Conservation (phyloP, 1,140 invertebrate genomes). For the Periplaneta americana region DNA sequence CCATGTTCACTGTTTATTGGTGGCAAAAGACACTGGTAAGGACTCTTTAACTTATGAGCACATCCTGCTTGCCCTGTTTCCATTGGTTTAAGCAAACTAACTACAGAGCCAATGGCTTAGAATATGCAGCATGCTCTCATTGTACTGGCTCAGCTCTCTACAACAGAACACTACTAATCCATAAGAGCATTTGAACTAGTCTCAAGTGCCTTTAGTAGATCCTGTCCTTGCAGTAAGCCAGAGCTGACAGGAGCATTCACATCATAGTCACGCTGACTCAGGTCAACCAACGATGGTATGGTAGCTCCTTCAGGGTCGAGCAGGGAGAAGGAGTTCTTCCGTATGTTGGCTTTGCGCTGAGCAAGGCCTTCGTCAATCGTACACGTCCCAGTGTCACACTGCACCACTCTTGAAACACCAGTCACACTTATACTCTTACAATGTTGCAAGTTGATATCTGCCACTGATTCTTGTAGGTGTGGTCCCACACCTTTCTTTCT, state of each 20-base stretch:
- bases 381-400: neutral
- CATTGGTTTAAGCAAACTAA: too few species aligned
- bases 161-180: neutral
- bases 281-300: slow-evolving; percentile 40
- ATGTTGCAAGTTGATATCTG: neutral
- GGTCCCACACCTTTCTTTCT: neutral
- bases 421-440: neutral
- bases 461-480: neutral
- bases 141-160: neutral
- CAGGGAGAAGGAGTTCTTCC: slow-evolving; percentile 36
- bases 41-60: neutral
- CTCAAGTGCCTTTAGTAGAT: slow-evolving; percentile 46
- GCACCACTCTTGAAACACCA: neutral
- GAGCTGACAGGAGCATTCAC: slow-evolving; percentile 45
- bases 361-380: neutral
- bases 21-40: neutral
- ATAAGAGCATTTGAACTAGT: slow-evolving; percentile 10
- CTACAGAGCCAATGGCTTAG: too few species aligned
- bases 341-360: slow-evolving; percentile 20
- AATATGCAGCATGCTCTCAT: neutral
- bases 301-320: slow-evolving; percentile 34
- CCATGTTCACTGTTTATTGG: neutral
- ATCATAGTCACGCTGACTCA: slow-evolving; percentile 48
- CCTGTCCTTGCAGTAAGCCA: slow-evolving; percentile 42
- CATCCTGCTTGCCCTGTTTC: too few species aligned